Evolutionary conservation across 2,113 vertebrate species (phyloP).

Genomic region (Rhizomys pruinosus): DNA sequence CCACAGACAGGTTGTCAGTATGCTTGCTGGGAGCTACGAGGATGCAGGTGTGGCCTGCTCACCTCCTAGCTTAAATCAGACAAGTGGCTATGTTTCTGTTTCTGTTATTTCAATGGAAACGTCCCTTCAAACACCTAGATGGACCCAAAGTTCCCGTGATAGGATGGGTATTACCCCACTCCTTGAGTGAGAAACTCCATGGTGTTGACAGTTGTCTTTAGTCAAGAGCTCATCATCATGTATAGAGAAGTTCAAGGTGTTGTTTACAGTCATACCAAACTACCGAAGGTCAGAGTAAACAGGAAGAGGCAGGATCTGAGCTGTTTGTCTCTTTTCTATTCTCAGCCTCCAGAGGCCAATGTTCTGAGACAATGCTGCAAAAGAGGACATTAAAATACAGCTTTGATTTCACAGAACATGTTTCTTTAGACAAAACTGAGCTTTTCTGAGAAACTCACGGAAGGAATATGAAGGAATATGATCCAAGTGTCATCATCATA

Average conservation of each 20-base stretch:
- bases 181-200: not conserved
- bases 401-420: conserved; percentile 70
- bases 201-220: conserved; percentile 27
- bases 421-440: conserved; percentile 39
- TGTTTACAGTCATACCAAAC: conserved; percentile 5
- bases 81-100: too few species aligned
- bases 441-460: conserved; percentile 22
- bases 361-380: conserved; percentile 72
- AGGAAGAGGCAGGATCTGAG: not conserved
- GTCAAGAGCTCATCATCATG: not conserved
- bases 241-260: not conserved
- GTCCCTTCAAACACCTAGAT: conserved; percentile 10
- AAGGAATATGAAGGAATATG: not conserved
- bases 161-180: not conserved
- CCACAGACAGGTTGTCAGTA: too few species aligned
- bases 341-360: conserved; percentile 65
- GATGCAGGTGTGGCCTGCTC: too few species aligned
- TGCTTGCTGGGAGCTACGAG: too few species aligned
- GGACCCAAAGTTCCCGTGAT: not conserved
- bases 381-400: conserved; percentile 71
- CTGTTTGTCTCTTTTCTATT: conserved; percentile 38
- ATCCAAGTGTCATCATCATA: conserved; percentile 13
- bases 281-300: conserved; percentile 44
- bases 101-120: not conserved
- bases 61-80: not conserved